Evolutionary conservation across 2,888 invertebrate genomes (phyloP).

Genomic region (Pharmacophagus antenor): DNA sequence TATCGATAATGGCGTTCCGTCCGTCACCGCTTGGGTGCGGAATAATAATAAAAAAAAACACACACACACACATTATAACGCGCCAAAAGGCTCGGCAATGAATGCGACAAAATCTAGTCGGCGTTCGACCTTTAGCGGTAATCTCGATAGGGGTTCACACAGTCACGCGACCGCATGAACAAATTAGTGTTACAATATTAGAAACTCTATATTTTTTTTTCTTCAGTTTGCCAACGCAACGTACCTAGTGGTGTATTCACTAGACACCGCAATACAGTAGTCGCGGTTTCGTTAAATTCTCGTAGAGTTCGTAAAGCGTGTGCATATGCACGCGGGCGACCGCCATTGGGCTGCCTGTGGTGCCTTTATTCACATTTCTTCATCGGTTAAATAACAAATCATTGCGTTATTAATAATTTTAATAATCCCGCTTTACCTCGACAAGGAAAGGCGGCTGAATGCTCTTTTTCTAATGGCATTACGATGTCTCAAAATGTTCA

Average conservation of each 20-base stretch:
- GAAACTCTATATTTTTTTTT: too few species aligned
- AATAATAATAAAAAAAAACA: too few species aligned
- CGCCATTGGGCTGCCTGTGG: slow-evolving; percentile 30
- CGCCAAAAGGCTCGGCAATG: too few species aligned
- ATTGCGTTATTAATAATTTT: slow-evolving; percentile 12
- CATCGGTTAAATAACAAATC: slow-evolving; percentile 21
- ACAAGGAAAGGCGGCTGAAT: neutral
- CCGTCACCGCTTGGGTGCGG: too few species aligned
- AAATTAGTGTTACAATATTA: slow-evolving; percentile 2
- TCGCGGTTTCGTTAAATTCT: slow-evolving; percentile 14
- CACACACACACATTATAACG: too few species aligned
- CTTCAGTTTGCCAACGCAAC: neutral
- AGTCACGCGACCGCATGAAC: neutral
- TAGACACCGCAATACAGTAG: slow-evolving; percentile 7
- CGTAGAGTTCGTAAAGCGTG: slow-evolving; percentile 8
- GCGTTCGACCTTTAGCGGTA: neutral
- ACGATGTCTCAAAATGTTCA: neutral
- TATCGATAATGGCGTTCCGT: too few species aligned
- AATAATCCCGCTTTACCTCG: neutral
- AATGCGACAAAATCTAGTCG: neutral
- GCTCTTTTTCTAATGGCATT: neutral
- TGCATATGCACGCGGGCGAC: slow-evolving; percentile 5
- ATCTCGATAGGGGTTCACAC: neutral
- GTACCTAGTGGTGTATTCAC: neutral
- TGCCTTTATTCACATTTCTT: slow-evolving; percentile 30